Conservation (phyloP, 2,888 invertebrate species). For the Stenolophus ochropezus region DNA sequence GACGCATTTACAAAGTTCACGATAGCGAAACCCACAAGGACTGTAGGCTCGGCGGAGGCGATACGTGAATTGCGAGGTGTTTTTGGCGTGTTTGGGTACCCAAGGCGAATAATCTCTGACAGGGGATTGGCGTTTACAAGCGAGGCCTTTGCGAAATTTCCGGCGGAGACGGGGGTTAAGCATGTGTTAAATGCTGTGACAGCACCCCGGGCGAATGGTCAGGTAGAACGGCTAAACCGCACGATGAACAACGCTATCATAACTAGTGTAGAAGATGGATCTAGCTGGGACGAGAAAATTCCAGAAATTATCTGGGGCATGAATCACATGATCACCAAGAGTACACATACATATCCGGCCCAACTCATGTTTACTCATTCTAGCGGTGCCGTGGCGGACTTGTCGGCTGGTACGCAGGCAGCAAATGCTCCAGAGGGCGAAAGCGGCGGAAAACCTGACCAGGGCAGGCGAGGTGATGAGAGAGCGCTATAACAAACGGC, state of each 20-base stretch:
- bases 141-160: slow-evolving; percentile 47
- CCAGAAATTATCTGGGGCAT: slow-evolving; percentile 66
- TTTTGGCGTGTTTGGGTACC: slow-evolving; percentile 60
- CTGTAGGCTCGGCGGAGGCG: slow-evolving; percentile 9
- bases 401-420: slow-evolving; percentile 55
- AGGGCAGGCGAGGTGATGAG: too few species aligned
- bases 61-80: slow-evolving; percentile 47
- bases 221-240: slow-evolving; percentile 66
- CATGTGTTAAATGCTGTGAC: slow-evolving; percentile 61
- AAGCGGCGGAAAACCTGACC: slow-evolving; percentile 48
- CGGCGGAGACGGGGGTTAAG: slow-evolving; percentile 55
- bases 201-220: slow-evolving; percentile 64
- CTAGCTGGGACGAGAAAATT: slow-evolving; percentile 66
- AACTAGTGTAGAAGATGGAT: slow-evolving; percentile 64
- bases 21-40: slow-evolving; percentile 42
- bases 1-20: slow-evolving; percentile 63
- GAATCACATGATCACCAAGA: slow-evolving; percentile 66
- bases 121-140: slow-evolving; percentile 61
- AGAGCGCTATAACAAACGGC: slow-evolving; percentile 50
- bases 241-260: slow-evolving; percentile 66
- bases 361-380: slow-evolving; percentile 62
- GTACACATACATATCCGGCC: slow-evolving; percentile 64
- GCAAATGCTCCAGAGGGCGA: slow-evolving; percentile 30
- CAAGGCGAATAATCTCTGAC: slow-evolving; percentile 62
- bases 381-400: slow-evolving; percentile 62